Conservation (phyloP, 2,888 invertebrate genomes). For the Lordiphosa fenestrarum region DNA sequence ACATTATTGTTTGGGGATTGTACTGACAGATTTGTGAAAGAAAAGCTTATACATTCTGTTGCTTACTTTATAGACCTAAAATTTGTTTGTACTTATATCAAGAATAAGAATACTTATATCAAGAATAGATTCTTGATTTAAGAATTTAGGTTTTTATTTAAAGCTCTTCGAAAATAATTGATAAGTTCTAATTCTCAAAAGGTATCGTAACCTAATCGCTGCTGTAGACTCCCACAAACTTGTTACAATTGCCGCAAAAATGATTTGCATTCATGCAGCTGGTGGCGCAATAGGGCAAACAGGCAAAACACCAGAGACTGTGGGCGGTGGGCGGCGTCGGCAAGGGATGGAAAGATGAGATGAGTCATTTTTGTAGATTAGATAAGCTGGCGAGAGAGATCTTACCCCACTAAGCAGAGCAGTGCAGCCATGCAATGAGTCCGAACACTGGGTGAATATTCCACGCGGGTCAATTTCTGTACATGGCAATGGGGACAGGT, state of each 20-base stretch:
- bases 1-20: no score
- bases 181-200: no score
- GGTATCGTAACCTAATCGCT: constrained; percentile 28
- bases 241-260: constrained; percentile 83
- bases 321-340: constrained; percentile 15
- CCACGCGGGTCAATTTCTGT: constrained; percentile 74
- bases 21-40: no score
- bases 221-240: constrained; percentile 82
- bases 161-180: no score
- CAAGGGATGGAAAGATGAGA: constrained; percentile 12
- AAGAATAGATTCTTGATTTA: not conserved
- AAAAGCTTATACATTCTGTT: no score
- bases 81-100: no score
- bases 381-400: constrained; percentile 26
- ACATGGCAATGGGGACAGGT: constrained; percentile 77
- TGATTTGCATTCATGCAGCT: constrained; percentile 82
- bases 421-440: constrained; percentile 77
- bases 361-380: constrained; percentile 28
- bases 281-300: constrained; percentile 83
- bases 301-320: constrained; percentile 81
- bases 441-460: constrained; percentile 73
- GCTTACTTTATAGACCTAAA: no score
- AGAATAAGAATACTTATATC: no score
- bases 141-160: constrained; percentile 21
- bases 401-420: constrained; percentile 77